Evolutionary conservation across 2,888 invertebrate genomes (phyloP), one percentile per base, ranked within the genome.

Genomic region (Sclerodermus sp.): DNA sequence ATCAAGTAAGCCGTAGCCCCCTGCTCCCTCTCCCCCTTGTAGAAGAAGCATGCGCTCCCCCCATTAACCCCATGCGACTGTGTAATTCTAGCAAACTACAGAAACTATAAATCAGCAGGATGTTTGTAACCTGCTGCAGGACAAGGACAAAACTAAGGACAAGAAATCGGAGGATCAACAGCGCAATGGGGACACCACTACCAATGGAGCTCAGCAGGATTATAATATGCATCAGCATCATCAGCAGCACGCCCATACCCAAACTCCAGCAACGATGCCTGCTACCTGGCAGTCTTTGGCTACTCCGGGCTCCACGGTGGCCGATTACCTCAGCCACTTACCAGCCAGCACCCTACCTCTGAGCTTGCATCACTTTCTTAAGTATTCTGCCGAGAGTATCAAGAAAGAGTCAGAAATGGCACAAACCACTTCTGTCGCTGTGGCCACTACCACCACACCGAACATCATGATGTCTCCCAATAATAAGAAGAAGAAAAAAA

Each of bases 271-370:
- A 14, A 73, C 79, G 17, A 81, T 83, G 82, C 82, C 84, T 1
- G 80, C 86, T 0, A 82, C 87, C 1, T 90, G 89, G 89, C 89
- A 89, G 74, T 84, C 87, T 1, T 78, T 89, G 34, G 83, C 85
- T 12, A 82, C 84, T n/a, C 84, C 84, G 6, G 90, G 90, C 46
- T 88, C 90, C 0, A 89, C 91, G 0, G 91, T 92, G 8, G 91
- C 91, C 9, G 91, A 92, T 79, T 92, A 92, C 76, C 82, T 92
- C 51, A 90, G 91, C 8, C 90, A 91, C 53, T 79, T 92, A 58
- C 87, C 88, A 41, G 86, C 88, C 45, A 86, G 86, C 37, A 87
- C 87, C 17, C 74, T 88, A 60, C 91, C 91, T 0, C 78, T 92
- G 47, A 90, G 90, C 18, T 79, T 92, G 45, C 92, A 92, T 73